phyloP scores from a whole-genome alignment of 2,113 vertebrate genomes.

The Steatornis caripensis region DNA sequence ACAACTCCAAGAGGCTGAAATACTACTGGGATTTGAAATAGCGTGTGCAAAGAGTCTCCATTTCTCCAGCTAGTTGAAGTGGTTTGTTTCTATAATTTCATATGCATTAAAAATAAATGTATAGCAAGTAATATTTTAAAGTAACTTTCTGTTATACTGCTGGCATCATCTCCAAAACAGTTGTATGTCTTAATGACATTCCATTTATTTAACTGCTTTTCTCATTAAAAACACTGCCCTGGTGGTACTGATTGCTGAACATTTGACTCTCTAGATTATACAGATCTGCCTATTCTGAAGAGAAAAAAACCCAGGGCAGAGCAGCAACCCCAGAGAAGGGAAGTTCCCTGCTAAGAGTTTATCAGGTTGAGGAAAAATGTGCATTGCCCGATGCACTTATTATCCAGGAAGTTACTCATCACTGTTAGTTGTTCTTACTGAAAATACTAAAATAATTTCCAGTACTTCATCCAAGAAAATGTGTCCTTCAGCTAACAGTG shows the following conservation, averaged over 20 bases:
- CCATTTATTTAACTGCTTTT: slow-evolving; percentile 50
- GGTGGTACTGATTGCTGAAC: slow-evolving; percentile 5
- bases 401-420: slow-evolving; percentile 17
- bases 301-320: background rate
- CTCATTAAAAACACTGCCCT: slow-evolving; percentile 32
- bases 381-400: background rate
- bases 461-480: background rate
- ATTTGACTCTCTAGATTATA: background rate
- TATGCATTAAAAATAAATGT: slow-evolving; percentile 9
- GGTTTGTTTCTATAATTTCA: slow-evolving; percentile 31
- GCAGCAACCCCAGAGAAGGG: background rate
- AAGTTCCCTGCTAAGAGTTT: background rate
- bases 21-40: background rate
- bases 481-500: background rate
- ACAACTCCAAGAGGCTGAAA: slow-evolving; percentile 13
- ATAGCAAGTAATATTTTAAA: slow-evolving; percentile 32
- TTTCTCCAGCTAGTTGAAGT: slow-evolving; percentile 12
- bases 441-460: slow-evolving; percentile 25
- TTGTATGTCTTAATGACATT: slow-evolving; percentile 15
- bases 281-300: background rate
- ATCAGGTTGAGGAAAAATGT: background rate
- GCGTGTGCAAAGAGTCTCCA: background rate
- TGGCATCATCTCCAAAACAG: slow-evolving; percentile 37
- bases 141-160: background rate
- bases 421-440: background rate